Conservation (phyloP, 2,888 invertebrate species). For the Baccha elongata region DNA sequence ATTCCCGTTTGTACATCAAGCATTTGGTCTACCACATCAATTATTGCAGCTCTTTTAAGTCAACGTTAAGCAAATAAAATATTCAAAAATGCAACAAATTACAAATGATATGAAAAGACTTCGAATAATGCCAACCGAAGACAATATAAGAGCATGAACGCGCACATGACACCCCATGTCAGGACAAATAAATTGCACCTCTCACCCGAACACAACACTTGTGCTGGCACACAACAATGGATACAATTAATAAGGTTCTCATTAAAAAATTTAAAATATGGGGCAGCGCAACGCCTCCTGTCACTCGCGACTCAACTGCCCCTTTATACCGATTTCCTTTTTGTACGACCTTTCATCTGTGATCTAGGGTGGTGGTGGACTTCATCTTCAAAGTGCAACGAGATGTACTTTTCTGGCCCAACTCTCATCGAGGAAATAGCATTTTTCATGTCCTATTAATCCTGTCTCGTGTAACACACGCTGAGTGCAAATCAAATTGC, state of each 20-base stretch:
- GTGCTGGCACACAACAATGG: conserved; percentile 47
- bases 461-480: conserved; percentile 69
- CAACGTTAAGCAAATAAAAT: background rate
- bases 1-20: conserved; percentile 19
- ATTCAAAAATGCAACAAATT: conserved; percentile 62
- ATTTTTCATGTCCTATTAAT: conserved; percentile 73
- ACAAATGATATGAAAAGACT: conserved; percentile 61
- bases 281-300: conserved; percentile 69
- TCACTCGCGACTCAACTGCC: conserved; percentile 19
- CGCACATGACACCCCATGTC: conserved; percentile 65
- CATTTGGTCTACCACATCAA: conserved; percentile 60
- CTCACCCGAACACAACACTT: conserved; percentile 52
- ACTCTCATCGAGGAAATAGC: conserved; percentile 51
- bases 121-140: conserved; percentile 62
- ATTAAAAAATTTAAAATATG: conserved; percentile 68
- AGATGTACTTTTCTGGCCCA: background rate
- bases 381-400: conserved; percentile 25
- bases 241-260: conserved; percentile 69
- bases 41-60: conserved; percentile 41
- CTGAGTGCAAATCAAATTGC: conserved; percentile 73
- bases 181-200: conserved; percentile 67
- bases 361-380: conserved; percentile 39
- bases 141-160: conserved; percentile 16
- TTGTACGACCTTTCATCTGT: conserved; percentile 59
- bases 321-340: background rate